phyloP scores from a whole-genome alignment of 2,888 invertebrate species.

The Oscheius sp. region DNA sequence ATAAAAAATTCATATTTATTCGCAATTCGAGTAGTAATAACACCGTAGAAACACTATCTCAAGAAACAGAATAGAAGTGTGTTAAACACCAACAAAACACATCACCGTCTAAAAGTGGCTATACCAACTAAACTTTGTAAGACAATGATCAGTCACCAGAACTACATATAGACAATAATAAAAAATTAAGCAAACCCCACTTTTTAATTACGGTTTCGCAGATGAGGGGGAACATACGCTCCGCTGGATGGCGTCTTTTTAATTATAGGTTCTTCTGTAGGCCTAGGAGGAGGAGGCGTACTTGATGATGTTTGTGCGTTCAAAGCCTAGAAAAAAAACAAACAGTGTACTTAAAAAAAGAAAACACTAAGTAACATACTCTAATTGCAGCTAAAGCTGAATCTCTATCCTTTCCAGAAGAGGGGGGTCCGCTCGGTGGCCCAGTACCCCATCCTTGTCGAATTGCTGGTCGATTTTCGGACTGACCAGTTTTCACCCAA shows the following conservation, averaged over 20 bases:
- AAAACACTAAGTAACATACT: slow-evolving; percentile 30
- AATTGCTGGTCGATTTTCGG: slow-evolving; percentile 10
- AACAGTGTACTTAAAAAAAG: too few species aligned
- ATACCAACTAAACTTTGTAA: neutral
- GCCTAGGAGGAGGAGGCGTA: slow-evolving; percentile 30
- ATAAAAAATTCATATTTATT: slow-evolving; percentile 16
- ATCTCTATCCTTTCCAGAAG: slow-evolving; percentile 42
- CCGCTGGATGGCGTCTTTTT: slow-evolving; percentile 23
- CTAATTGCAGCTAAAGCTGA: slow-evolving; percentile 50
- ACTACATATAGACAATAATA: slow-evolving; percentile 24
- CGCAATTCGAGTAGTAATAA: slow-evolving; percentile 4
- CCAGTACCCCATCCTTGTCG: slow-evolving; percentile 22
- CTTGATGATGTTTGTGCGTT: slow-evolving; percentile 9
- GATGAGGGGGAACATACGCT: slow-evolving; percentile 61
- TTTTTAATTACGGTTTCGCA: slow-evolving; percentile 43
- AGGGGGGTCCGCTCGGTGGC: slow-evolving; percentile 21
- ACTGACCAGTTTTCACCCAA: slow-evolving; percentile 39
- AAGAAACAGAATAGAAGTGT: slow-evolving; percentile 14
- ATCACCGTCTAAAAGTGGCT: slow-evolving; percentile 25
- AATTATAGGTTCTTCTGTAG: slow-evolving; percentile 35
- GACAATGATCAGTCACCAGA: slow-evolving; percentile 18
- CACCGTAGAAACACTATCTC: neutral
- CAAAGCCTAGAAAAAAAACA: slow-evolving; percentile 12
- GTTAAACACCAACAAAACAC: slow-evolving; percentile 22
- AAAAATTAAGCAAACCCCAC: slow-evolving; percentile 3